phyloP scores from a whole-genome alignment of 2,797 vertebrate genomes.

The Luscinia megarhynchos region DNA sequence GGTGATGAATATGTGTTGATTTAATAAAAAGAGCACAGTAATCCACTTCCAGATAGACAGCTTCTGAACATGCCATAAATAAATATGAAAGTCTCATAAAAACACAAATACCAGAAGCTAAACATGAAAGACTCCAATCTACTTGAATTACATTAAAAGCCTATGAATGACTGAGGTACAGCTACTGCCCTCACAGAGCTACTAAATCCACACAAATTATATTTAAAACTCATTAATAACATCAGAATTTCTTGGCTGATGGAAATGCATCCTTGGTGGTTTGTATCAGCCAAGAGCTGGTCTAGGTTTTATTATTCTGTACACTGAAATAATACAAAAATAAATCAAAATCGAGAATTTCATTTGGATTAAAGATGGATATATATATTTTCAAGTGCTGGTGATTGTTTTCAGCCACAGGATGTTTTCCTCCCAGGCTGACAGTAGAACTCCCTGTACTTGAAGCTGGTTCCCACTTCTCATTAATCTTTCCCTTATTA shows the following conservation, averaged over 20 bases:
- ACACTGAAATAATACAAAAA: not conserved
- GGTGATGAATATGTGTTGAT: conserved; percentile 19
- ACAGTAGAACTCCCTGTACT: not conserved
- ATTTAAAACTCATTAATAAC: conserved; percentile 1
- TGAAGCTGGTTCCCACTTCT: not conserved
- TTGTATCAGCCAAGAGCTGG: not conserved
- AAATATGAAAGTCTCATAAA: conserved; percentile 43
- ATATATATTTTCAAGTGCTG: not conserved
- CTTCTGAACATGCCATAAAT: conserved; percentile 36
- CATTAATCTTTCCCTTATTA: not conserved
- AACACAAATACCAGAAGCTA: conserved; percentile 41
- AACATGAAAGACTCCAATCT: conserved; percentile 45
- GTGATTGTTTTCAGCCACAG: not conserved
- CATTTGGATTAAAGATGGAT: not conserved
- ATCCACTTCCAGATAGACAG: conserved; percentile 42
- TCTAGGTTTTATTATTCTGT: not conserved
- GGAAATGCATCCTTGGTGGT: not conserved
- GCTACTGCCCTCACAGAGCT: not conserved
- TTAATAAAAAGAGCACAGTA: not conserved
- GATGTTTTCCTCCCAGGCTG: not conserved
- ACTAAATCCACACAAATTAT: not conserved
- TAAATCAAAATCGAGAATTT: not conserved
- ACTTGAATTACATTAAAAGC: conserved; percentile 21
- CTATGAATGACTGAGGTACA: not conserved
- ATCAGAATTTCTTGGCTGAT: not conserved